These are phyloP conservation scores for Aphelenchoides fujianensis DNA, from an alignment of 1,140 invertebrate species.

Conservation along the genomic window DNA sequence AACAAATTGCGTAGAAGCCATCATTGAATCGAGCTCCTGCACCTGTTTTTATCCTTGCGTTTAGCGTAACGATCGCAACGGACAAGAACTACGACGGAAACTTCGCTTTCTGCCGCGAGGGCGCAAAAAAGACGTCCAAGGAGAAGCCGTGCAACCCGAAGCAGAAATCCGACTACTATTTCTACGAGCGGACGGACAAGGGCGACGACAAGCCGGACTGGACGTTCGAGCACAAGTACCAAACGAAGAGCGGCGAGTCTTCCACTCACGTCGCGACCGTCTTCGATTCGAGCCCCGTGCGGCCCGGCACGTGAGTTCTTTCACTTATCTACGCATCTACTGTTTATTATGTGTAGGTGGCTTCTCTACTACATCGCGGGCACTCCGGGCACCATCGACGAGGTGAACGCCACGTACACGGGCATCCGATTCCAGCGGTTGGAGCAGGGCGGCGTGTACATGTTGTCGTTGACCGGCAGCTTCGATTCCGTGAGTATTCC, in stretches of 20 bases:
- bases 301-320: conserved; percentile 44
- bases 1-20: too few relatives aligned
- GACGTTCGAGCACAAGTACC: conserved; percentile 4
- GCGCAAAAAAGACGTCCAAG: neutral
- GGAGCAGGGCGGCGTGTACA: conserved; percentile 9
- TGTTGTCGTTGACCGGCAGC: neutral
- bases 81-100: conserved; percentile 33
- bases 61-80: conserved; percentile 34
- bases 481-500: conserved; percentile 21
- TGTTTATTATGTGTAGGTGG: neutral
- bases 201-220: too few relatives aligned
- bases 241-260: neutral
- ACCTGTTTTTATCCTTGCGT: too few relatives aligned
- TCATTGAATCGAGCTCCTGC: too few relatives aligned
- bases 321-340: neutral
- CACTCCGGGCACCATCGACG: neutral
- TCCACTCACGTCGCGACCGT: conserved; percentile 13
- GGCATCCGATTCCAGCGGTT: conserved; percentile 32
- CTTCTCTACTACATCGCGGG: neutral
- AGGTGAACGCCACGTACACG: conserved; percentile 22
- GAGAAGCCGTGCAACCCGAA: conserved; percentile 46
- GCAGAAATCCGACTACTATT: conserved; percentile 50
- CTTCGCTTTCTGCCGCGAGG: conserved; percentile 40
- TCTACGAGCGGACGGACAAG: conserved; percentile 31
- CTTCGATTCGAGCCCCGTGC: conserved; percentile 31